These are phyloP conservation scores for Dysdera silvatica DNA, from an alignment of 1,140 invertebrate species.

Conservation along the genomic window DNA sequence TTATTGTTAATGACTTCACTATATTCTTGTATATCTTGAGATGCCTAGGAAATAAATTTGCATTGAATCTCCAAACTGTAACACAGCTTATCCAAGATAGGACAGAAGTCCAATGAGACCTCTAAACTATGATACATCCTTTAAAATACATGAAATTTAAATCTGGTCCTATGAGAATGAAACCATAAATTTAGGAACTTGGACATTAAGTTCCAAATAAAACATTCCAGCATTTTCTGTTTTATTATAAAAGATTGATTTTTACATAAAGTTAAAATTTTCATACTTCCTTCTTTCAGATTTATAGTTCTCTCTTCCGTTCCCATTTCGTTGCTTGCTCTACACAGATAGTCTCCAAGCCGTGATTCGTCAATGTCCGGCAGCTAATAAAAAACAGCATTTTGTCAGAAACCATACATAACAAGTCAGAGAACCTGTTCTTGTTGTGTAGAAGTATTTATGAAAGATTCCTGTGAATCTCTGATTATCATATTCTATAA, in stretches of 20 bases:
- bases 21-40: too few relatives aligned
- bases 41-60: too few relatives aligned
- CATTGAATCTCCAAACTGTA: too few relatives aligned
- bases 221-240: not conserved
- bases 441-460: too few relatives aligned
- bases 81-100: too few relatives aligned
- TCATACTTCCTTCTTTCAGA: slow-evolving; percentile 20
- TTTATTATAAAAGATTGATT: not conserved
- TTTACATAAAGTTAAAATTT: not conserved
- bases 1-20: too few relatives aligned
- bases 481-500: too few relatives aligned
- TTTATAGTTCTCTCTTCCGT: slow-evolving; percentile 9
- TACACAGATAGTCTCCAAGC: slow-evolving; percentile 16
- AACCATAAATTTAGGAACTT: not conserved
- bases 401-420: not conserved
- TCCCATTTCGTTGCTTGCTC: slow-evolving; percentile 18
- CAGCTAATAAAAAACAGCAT: not conserved
- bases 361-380: not conserved
- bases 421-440: too few relatives aligned
- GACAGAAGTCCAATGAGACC: too few relatives aligned
- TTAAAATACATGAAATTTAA: not conserved
- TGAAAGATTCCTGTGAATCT: too few relatives aligned
- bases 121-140: not conserved
- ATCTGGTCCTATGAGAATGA: not conserved
- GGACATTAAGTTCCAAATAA: not conserved